Conservation (phyloP, 2,888 invertebrate species). For the Cyclophora albipunctata region DNA sequence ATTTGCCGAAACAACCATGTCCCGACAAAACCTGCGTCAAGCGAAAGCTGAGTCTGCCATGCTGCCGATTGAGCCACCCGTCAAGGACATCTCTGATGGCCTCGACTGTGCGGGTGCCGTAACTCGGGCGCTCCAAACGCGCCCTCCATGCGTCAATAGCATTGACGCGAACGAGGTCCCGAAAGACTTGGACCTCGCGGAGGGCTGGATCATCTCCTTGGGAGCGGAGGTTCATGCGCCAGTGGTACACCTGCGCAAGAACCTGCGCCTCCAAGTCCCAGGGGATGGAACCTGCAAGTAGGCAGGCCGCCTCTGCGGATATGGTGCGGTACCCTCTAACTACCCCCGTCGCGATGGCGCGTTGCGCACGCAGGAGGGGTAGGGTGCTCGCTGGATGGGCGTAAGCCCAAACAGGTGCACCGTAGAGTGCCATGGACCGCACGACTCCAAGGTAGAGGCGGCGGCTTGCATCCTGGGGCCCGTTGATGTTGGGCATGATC, state of each 20-base stretch:
- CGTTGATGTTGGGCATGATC: not conserved
- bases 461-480: not conserved
- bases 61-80: not conserved
- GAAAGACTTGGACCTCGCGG: not conserved
- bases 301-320: slow-evolving; percentile 4
- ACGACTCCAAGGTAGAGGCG: not conserved
- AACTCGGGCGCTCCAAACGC: not conserved
- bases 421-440: slow-evolving; percentile 1
- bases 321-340: slow-evolving; percentile 6
- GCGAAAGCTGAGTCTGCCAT: not conserved
- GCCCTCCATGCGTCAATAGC: not conserved
- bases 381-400: not conserved
- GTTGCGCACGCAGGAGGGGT: not conserved
- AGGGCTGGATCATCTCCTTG: not conserved
- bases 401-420: not conserved
- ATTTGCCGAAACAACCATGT: slow-evolving; percentile 1
- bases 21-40: not conserved
- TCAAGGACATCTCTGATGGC: not conserved
- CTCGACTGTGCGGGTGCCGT: not conserved
- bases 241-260: not conserved
- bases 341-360: not conserved
- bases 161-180: not conserved
- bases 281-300: slow-evolving; percentile 3
- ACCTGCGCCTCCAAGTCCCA: slow-evolving; percentile 6
- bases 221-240: not conserved